These are phyloP conservation scores for Oceanodroma tethys DNA, from an alignment of 2,113 vertebrate genomes.

Conservation along the genomic window DNA sequence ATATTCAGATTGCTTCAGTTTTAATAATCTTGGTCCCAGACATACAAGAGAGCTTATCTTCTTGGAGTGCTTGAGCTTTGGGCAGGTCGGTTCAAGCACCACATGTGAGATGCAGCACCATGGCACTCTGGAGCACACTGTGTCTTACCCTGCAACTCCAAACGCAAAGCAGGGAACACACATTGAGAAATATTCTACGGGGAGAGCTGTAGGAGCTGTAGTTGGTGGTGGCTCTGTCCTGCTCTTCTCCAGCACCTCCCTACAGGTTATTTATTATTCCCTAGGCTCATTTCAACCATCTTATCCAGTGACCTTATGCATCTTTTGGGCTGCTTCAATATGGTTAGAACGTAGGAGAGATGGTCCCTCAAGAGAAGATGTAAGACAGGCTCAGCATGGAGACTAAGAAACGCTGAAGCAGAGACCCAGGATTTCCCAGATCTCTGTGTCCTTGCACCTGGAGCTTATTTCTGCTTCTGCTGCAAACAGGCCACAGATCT, in stretches of 20 bases:
- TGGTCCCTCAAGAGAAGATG: background rate
- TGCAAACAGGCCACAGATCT: background rate
- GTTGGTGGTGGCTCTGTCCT: background rate
- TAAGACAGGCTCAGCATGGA: background rate
- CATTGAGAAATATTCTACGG: background rate
- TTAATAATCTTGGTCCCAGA: background rate
- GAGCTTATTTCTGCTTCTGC: background rate
- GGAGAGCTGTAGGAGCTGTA: background rate
- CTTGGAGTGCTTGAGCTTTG: background rate
- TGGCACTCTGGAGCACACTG: rapidly evolving
- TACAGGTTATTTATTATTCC: background rate
- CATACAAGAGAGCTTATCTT: background rate
- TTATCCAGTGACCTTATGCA: background rate
- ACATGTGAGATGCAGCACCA: background rate
- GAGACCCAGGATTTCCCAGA: background rate
- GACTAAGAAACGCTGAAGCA: background rate
- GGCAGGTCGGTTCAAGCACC: background rate
- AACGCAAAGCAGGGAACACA: background rate
- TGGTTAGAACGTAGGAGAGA: background rate
- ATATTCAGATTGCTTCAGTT: background rate
- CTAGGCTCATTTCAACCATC: background rate
- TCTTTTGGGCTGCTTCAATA: background rate
- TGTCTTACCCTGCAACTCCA: background rate
- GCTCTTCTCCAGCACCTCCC: background rate
- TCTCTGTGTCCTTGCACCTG: background rate